A percentile compares a stretch with the other conserved stretches of the same genome.
These are phyloP conservation scores for Fragum fragum DNA, from an alignment of 2,888 invertebrate genomes.

Conservation along the genomic window DNA sequence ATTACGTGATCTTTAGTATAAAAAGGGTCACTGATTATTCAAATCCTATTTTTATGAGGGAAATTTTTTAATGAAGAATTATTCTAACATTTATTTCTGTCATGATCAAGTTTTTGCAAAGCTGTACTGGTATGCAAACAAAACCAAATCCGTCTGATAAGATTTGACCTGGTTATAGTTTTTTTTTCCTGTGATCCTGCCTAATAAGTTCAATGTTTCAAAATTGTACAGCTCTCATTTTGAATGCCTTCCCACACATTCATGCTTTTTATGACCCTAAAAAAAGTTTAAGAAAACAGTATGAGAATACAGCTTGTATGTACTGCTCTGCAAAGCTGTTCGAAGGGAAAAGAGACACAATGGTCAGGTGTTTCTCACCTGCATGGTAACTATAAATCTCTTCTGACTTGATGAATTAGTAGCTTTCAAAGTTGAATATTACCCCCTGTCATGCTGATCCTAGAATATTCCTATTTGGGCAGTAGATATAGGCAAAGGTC, in stretches of 20 bases:
- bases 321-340: no score
- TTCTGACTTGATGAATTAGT: not conserved
- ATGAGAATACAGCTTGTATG: no score
- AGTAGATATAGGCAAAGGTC: no score
- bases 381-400: not conserved
- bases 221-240: no score
- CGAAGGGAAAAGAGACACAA: not conserved
- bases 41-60: not conserved
- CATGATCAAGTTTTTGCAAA: conserved; percentile 21
- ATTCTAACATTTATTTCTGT: conserved; percentile 26
- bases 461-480: no score
- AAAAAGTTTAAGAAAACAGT: no score
- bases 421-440: not conserved
- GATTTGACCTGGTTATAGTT: conserved; percentile 7
- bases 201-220: no score
- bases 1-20: no score
- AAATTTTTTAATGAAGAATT: conserved; percentile 5
- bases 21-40: not conserved
- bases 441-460: no score
- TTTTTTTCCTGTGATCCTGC: no score
- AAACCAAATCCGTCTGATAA: conserved; percentile 19
- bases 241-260: no score
- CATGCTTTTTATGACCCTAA: no score
- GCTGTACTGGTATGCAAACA: conserved; percentile 18
- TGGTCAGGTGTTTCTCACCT: not conserved